Percentiles rank a stretch among this genome's conserved stretches.
Evolutionary conservation across 1,140 invertebrate genomes (phyloP).

Genomic region (Xylocopa sonorina): DNA sequence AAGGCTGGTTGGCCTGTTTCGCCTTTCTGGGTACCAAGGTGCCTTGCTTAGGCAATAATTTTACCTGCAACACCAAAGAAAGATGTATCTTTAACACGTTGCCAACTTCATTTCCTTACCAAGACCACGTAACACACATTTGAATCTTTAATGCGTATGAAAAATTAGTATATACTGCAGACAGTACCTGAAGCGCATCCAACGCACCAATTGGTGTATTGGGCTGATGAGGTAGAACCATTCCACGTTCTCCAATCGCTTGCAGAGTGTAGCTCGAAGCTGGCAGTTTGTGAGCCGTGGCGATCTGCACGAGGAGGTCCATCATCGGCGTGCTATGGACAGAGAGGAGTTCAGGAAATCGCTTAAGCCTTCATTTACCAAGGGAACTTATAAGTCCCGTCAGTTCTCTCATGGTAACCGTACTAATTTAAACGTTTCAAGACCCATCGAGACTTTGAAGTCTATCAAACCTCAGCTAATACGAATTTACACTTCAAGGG

Average conservation of each 20-base stretch:
- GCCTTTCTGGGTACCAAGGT: slow-evolving; percentile 78
- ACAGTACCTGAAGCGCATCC: slow-evolving; percentile 82
- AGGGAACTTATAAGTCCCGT: too few species aligned
- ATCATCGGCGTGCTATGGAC: slow-evolving; percentile 90
- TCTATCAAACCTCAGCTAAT: too few species aligned
- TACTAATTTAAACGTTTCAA: too few species aligned
- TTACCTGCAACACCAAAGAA: slow-evolving; percentile 81
- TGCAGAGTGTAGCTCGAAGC: slow-evolving; percentile 89
- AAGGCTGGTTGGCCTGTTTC: slow-evolving; percentile 83
- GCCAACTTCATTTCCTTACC: too few species aligned
- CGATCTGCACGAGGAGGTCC: slow-evolving; percentile 90
- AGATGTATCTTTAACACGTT: slow-evolving; percentile 12
- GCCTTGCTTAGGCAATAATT: slow-evolving; percentile 83
- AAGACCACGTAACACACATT: too few species aligned
- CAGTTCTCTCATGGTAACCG: too few species aligned
- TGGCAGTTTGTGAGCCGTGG: slow-evolving; percentile 88
- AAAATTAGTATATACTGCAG: too few species aligned
- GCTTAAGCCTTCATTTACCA: too few species aligned
- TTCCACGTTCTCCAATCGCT: slow-evolving; percentile 85
- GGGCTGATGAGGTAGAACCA: slow-evolving; percentile 88
- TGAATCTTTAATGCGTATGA: too few species aligned
- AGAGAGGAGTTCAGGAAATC: slow-evolving; percentile 21
- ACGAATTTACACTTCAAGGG: too few species aligned
- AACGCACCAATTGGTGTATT: slow-evolving; percentile 90
- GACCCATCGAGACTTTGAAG: too few species aligned